Percentiles rank a stretch among this genome's conserved stretches.
Evolutionary conservation across 92 coral and sea anemone species (phyloP).

Genomic region (Isaurus tuberculatus): DNA sequence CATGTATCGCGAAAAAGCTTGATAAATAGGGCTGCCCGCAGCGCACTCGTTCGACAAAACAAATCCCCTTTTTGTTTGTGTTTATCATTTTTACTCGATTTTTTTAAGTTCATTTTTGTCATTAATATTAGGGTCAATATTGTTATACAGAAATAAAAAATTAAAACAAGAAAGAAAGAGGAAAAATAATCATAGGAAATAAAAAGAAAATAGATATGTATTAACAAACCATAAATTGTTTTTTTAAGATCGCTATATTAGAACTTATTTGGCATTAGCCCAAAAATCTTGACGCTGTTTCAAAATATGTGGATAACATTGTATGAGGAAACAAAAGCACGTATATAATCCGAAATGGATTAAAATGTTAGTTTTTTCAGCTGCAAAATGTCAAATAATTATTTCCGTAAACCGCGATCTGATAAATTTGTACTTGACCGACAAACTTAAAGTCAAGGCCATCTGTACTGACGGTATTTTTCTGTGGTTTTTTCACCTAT

Average conservation of each 20-base stretch:
- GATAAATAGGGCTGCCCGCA: slow-evolving; percentile 1
- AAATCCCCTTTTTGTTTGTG: neutral
- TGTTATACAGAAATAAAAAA: neutral
- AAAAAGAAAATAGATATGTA: too few species aligned
- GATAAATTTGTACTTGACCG: neutral
- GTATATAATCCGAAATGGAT: neutral
- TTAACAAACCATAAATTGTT: too few species aligned
- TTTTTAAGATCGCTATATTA: too few species aligned
- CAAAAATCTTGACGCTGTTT: too few species aligned
- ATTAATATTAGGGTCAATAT: too few species aligned
- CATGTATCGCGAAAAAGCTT: neutral
- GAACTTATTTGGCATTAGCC: too few species aligned
- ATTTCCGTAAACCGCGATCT: neutral
- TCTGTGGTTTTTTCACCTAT: too few species aligned
- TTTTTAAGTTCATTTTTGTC: too few species aligned
- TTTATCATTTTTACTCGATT: neutral
- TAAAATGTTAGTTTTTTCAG: neutral
- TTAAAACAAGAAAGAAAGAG: too few species aligned
- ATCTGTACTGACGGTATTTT: neutral
- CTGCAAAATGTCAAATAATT: neutral
- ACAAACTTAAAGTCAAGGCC: neutral
- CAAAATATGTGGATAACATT: neutral
- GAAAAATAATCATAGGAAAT: too few species aligned
- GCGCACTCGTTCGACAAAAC: neutral
- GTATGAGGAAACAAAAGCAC: neutral